A percentile compares a stretch with the other conserved stretches of the same genome.
Evolutionary conservation across 2,888 invertebrate genomes (phyloP).

Genomic region (Drosophila suboccidentalis): DNA sequence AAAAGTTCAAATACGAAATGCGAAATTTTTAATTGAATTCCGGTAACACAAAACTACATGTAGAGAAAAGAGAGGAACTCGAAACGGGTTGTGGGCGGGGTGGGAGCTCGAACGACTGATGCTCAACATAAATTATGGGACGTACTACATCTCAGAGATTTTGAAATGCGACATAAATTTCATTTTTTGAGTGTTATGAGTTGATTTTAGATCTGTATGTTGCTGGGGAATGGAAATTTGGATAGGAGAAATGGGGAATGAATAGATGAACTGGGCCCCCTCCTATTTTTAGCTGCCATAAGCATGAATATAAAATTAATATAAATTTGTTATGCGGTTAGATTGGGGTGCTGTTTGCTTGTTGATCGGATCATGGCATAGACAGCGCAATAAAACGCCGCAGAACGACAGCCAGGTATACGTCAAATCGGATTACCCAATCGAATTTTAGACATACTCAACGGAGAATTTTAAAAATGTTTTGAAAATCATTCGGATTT

Average conservation of each 20-base stretch:
- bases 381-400: not conserved
- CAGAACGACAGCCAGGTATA: conserved; percentile 42
- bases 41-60: not conserved
- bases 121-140: conserved; percentile 32
- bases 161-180: conserved; percentile 53
- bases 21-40: conserved; percentile 64
- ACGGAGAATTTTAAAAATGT: conserved; percentile 38
- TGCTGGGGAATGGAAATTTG: not conserved
- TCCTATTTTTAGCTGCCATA: conserved; percentile 43
- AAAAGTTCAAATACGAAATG: conserved; percentile 66
- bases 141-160: conserved; percentile 40
- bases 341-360: conserved; percentile 12
- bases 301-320: conserved; percentile 45
- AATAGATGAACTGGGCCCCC: conserved; percentile 6
- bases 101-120: not conserved
- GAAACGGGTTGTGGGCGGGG: not conserved
- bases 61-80: not conserved
- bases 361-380: conserved; percentile 12
- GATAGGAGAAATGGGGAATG: not conserved
- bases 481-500: conserved; percentile 43
- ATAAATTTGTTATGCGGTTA: conserved; percentile 53
- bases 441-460: conserved; percentile 21
- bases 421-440: conserved; percentile 44
- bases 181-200: conserved; percentile 45
- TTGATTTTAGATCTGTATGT: conserved; percentile 25